These are phyloP conservation scores for Pangasius krempfi DNA, from an alignment of 2,797 vertebrate genomes.

Conservation along the genomic window DNA sequence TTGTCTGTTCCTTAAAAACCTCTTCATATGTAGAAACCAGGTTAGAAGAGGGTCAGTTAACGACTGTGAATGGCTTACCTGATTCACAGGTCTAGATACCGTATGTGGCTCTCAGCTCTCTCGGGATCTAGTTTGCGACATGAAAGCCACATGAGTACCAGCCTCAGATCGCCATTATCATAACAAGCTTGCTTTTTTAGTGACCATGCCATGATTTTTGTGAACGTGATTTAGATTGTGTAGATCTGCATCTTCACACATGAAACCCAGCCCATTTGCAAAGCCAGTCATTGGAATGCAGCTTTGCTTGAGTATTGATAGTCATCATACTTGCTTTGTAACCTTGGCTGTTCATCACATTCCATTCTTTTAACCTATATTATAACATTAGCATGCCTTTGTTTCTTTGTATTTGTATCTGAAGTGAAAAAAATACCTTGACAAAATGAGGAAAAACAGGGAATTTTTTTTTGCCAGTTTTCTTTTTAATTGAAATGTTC, in stretches of 20 bases:
- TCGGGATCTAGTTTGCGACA: constrained; percentile 34
- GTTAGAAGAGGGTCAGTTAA: constrained; percentile 34
- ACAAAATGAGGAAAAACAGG: not conserved
- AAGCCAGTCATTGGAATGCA: constrained; percentile 11
- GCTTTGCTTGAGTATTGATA: not conserved
- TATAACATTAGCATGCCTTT: not conserved
- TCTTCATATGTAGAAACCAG: not conserved
- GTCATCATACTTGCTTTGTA: constrained; percentile 29
- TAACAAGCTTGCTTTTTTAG: constrained; percentile 28
- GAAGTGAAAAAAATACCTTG: not conserved
- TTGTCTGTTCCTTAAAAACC: not conserved
- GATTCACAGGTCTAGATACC: constrained; percentile 29
- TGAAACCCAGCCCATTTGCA: constrained; percentile 19
- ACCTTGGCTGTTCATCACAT: constrained; percentile 41
- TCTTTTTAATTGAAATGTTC: not conserved
- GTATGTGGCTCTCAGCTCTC: constrained; percentile 19
- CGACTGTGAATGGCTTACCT: constrained; percentile 24
- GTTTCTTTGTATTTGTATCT: not conserved
- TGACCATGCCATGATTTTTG: constrained; percentile 21
- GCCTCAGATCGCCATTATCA: constrained; percentile 27
- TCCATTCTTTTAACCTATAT: constrained; percentile 17
- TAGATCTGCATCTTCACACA: constrained; percentile 13
- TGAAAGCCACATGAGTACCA: constrained; percentile 41
- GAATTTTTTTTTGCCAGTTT: not conserved
- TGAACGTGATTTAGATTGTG: not conserved